These are phyloP conservation scores for Atherinomorus stipes DNA, from an alignment of 2,113 vertebrate species.

Conservation along the genomic window DNA sequence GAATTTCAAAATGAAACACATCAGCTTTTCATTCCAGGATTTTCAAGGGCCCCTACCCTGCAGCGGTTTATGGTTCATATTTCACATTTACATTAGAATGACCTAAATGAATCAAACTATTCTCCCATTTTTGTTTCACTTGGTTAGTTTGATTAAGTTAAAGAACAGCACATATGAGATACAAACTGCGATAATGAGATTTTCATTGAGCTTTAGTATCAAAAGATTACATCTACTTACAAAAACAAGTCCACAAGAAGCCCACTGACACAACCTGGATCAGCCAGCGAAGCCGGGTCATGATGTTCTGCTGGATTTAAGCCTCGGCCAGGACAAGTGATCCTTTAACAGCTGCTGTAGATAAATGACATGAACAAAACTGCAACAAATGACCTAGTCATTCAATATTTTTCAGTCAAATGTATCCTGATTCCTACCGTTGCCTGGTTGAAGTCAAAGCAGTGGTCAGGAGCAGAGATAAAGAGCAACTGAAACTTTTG, in stretches of 20 bases:
- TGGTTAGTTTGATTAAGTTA: neutral
- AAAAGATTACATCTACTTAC: slow-evolving; percentile 40
- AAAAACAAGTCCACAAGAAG: slow-evolving; percentile 12
- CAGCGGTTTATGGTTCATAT: too few relatives aligned
- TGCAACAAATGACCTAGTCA: neutral
- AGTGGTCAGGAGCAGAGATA: neutral
- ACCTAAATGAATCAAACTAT: too few relatives aligned
- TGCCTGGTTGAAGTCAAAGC: neutral
- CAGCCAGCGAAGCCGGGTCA: slow-evolving; percentile 32
- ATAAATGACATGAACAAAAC: neutral
- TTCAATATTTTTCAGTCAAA: neutral
- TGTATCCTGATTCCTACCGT: neutral
- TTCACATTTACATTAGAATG: too few relatives aligned
- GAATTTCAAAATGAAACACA: too few relatives aligned
- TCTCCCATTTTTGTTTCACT: too few relatives aligned
- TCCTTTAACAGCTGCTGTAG: neutral
- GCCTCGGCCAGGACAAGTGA: neutral
- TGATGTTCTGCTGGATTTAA: slow-evolving; percentile 16
- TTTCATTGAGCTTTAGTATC: neutral
- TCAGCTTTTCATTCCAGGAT: too few relatives aligned
- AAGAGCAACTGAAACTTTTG: neutral
- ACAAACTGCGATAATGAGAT: neutral
- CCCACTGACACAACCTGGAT: slow-evolving; percentile 6
- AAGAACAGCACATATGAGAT: neutral
- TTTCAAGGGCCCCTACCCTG: too few relatives aligned